Percentiles rank a stretch among this genome's conserved stretches.
Conservation (phyloP, 2,113 vertebrate species). For the Plecotus auritus region DNA sequence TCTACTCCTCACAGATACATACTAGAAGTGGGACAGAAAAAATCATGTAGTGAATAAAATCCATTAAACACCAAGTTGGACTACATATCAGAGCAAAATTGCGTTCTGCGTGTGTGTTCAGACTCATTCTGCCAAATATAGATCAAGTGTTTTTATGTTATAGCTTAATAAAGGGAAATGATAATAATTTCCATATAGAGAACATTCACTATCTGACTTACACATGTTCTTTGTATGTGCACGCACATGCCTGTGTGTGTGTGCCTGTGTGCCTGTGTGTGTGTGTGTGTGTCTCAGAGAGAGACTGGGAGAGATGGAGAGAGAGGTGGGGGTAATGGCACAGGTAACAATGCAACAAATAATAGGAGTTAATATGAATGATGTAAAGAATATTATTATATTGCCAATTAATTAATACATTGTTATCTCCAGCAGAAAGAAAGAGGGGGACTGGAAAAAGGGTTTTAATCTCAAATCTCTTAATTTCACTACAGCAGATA, state of each 20-base stretch:
- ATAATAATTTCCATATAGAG: background rate
- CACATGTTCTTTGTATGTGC: rapidly evolving
- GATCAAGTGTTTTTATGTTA: background rate
- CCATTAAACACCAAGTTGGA: background rate
- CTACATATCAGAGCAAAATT: background rate
- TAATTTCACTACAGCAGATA: background rate
- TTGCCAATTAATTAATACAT: background rate
- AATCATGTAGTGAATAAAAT: background rate
- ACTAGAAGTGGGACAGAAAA: constrained; percentile 6
- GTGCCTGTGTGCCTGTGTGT: background rate
- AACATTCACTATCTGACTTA: background rate
- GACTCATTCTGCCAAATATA: background rate
- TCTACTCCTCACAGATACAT: background rate
- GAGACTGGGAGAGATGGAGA: background rate
- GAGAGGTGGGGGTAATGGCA: too few species aligned
- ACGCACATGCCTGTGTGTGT: background rate
- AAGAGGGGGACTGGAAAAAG: background rate
- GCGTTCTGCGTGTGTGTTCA: background rate
- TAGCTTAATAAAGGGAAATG: background rate
- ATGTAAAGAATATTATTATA: background rate
- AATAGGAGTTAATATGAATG: background rate
- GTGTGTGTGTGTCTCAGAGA: background rate
- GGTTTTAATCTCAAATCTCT: background rate
- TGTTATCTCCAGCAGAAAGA: background rate
- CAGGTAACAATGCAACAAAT: background rate